Conservation (phyloP, 2,113 vertebrate species). For the Neotragus moschatus region DNA sequence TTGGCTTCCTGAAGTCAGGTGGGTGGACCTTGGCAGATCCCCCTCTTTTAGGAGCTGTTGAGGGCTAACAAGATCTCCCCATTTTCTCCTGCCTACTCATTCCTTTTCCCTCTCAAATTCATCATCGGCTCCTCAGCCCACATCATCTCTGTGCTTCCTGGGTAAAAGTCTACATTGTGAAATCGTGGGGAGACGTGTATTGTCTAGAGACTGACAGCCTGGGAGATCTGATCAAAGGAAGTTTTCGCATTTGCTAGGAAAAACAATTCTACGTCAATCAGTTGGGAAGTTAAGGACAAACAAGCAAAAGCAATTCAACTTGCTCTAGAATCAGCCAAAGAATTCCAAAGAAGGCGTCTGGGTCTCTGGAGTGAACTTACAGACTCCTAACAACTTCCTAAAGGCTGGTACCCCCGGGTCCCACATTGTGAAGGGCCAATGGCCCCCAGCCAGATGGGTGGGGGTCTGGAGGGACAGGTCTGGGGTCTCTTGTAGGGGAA, state of each 20-base stretch:
- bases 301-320: not conserved
- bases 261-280: not conserved
- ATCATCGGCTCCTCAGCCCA: not conserved
- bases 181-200: not conserved
- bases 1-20: not conserved
- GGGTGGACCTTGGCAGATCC: too few species aligned
- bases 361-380: too few species aligned
- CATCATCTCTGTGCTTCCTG: not conserved
- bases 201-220: not conserved
- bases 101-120: not conserved
- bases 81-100: fast-evolving
- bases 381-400: too few species aligned
- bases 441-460: not conserved
- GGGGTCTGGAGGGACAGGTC: not conserved
- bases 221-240: not conserved
- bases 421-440: not conserved
- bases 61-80: not conserved
- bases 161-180: constrained; percentile 44
- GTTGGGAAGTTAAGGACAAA: not conserved
- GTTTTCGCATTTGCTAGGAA: not conserved
- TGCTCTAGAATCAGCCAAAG: not conserved
- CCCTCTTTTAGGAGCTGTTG: not conserved
- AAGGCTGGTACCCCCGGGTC: not conserved
- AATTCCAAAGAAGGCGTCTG: not conserved
- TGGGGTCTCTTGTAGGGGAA: not conserved